Evolutionary conservation across 2,113 vertebrate genomes (phyloP).

Genomic region (Pachyramphus minor): DNA sequence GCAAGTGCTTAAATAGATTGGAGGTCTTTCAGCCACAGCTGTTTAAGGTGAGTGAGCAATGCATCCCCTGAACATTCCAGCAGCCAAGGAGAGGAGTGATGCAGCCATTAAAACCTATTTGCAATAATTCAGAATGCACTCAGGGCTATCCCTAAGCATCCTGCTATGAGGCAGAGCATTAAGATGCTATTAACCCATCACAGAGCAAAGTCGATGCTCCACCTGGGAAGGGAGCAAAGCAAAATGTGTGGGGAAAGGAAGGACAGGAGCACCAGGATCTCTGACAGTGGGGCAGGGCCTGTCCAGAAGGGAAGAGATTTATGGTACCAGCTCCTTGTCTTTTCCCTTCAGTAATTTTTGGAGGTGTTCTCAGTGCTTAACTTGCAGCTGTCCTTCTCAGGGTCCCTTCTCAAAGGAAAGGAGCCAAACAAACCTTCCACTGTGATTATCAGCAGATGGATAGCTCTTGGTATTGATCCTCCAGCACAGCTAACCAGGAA

Average conservation of each 20-base stretch:
- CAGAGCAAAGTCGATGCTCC: neutral
- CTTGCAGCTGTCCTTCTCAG: too few relatives aligned
- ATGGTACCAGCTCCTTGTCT: neutral
- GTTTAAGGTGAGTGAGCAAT: neutral
- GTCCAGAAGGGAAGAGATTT: neutral
- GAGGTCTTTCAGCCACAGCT: neutral
- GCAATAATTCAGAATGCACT: neutral
- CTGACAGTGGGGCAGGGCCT: neutral
- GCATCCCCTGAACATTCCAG: neutral
- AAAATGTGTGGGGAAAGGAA: rapidly evolving
- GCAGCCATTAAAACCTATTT: neutral
- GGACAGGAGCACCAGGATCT: neutral
- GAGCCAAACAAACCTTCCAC: rapidly evolving
- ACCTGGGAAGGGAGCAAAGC: neutral
- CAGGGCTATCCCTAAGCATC: neutral
- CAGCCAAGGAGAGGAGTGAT: neutral
- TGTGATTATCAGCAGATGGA: neutral
- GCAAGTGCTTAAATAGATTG: neutral
- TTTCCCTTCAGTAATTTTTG: neutral
- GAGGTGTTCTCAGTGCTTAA: neutral
- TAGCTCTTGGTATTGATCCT: neutral
- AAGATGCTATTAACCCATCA: neutral
- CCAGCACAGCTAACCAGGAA: neutral
- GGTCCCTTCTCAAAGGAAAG: neutral
- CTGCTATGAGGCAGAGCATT: neutral